Evolutionary conservation across 2,113 vertebrate genomes (phyloP), one percentile per base, ranked within the genome.

Genomic region (Campylorhamphus procurvoides): DNA sequence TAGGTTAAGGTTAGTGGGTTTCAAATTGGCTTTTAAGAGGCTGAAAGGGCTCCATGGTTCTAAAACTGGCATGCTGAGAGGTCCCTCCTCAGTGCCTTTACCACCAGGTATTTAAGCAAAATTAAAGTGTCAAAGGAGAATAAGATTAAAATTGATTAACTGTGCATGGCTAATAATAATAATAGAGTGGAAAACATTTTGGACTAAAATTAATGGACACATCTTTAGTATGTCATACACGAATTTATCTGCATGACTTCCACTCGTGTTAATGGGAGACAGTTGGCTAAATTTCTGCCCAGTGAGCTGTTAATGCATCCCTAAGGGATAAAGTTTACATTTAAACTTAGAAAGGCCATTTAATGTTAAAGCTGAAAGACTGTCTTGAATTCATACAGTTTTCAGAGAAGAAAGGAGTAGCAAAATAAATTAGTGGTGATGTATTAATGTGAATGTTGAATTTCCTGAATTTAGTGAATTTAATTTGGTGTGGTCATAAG

Each of bases 261-360:
- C 72, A 77, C 72, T 96, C 69, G 49, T 68, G 33, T 62, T 95
- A 97, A 95, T 87, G 62, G 78, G 59, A 95, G 84, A 39, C 68
- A 85, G 76, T 83, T 77, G 67, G 76, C 66, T 91, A 94, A 88
- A 93, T 94, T 75, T 81, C 77, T 86, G 72, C 66, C 90, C 89
- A 90, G 62, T 69, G 77, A 95, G 90, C 27, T 92, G 78, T 80
- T 96, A 95, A 95, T 95, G 95, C 75, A 90, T 63, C 81, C 88
- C 78, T 84, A 74, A 93, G 87, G 86, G 90, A 91, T 92, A 84
- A 94, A 86, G 50, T 84, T 95, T 95, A 95, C 90, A 96, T 97
- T 96, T 93, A 82, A 78, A 96, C 9, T 94, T 90, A 91, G 31
- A 94, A 89, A 96, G 87, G 28, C 39, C 39, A 90, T 84, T 92